phyloP scores from a whole-genome alignment of 2,888 invertebrate species.

The Leptopilina myrica region DNA sequence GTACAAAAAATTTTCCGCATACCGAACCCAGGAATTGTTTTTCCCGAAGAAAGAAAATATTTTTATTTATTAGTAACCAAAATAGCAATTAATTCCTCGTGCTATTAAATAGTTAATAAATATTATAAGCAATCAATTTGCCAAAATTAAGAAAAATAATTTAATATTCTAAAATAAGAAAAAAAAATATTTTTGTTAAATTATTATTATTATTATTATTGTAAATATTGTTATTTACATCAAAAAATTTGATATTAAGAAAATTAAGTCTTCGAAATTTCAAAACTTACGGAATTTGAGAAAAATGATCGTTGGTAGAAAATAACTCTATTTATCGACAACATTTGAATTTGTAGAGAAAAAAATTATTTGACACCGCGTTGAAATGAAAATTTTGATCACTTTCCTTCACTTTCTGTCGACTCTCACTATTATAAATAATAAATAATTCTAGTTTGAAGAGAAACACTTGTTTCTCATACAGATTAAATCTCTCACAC shows the following conservation, averaged over 20 bases:
- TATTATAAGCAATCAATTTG: too few relatives aligned
- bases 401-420: constrained; percentile 27
- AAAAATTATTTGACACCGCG: not conserved
- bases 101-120: too few relatives aligned
- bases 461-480: constrained; percentile 29
- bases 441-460: not conserved
- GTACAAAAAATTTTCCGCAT: not conserved
- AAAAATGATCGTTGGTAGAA: constrained; percentile 31
- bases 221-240: too few relatives aligned
- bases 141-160: too few relatives aligned
- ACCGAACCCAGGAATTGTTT: not conserved
- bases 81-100: too few relatives aligned
- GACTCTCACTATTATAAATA: not conserved
- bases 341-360: constrained; percentile 8
- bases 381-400: constrained; percentile 5
- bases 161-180: too few relatives aligned
- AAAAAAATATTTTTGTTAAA: too few relatives aligned
- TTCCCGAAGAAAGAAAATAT: too few relatives aligned
- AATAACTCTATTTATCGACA: constrained; percentile 5
- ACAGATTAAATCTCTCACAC: constrained; percentile 7
- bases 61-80: too few relatives aligned
- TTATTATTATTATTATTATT: too few relatives aligned
- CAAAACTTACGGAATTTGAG: constrained; percentile 38
- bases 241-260: too few relatives aligned
- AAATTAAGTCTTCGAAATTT: not conserved